Conservation (phyloP, 2,888 invertebrate species). For the Eupithecia vulgata region DNA sequence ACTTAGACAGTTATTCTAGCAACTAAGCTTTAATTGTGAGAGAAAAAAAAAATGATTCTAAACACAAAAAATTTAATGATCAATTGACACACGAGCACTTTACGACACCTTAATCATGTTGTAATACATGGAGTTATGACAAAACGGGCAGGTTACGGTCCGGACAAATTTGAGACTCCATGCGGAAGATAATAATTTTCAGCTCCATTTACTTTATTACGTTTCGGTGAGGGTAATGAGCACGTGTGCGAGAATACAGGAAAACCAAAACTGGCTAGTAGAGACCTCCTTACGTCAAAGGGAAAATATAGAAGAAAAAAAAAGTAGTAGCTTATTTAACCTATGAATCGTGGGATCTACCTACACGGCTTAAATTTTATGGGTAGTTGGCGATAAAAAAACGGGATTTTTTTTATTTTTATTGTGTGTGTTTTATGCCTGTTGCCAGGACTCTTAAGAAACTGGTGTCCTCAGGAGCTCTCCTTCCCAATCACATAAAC, state of each 20-base stretch:
- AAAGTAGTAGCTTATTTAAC: background rate
- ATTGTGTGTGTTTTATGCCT: too few species aligned
- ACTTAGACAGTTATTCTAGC: too few species aligned
- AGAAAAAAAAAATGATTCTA: too few species aligned
- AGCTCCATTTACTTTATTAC: conserved; percentile 70
- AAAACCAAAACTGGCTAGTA: conserved; percentile 3
- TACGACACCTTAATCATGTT: conserved; percentile 18
- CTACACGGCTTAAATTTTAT: background rate
- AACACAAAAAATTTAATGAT: too few species aligned
- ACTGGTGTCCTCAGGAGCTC: too few species aligned
- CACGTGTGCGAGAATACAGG: conserved; percentile 40
- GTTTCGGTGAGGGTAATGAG: conserved; percentile 57
- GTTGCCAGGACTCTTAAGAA: too few species aligned
- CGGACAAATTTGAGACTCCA: conserved; percentile 53
- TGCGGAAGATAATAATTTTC: conserved; percentile 62
- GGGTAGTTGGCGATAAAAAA: background rate
- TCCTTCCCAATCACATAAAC: too few species aligned
- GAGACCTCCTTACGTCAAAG: background rate
- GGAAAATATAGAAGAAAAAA: background rate
- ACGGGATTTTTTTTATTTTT: too few species aligned
- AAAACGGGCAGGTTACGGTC: conserved; percentile 52
- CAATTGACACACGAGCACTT: conserved; percentile 5
- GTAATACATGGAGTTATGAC: conserved; percentile 47
- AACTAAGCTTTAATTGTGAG: too few species aligned
- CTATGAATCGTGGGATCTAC: background rate